Evolutionary conservation across 2,888 invertebrate species (phyloP), one percentile per base, ranked within the genome.

Genomic region (Eudasyphora cyanicolor): DNA sequence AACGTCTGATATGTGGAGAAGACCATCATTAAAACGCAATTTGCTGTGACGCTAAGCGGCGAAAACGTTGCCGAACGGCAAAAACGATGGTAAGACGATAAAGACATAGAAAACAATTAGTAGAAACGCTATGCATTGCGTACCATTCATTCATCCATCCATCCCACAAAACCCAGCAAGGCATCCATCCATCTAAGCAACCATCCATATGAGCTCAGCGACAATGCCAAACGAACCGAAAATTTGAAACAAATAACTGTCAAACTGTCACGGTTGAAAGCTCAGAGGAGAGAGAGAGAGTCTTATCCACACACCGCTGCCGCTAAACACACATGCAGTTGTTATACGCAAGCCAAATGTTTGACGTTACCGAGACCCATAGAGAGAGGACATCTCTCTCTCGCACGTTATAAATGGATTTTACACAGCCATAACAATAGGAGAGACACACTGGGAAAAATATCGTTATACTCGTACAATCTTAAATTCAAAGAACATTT

Each of bases 11-110:
- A 10, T 27, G 32, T n/a, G 35, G 54, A 71, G n/a, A n/a, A n/a
- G n/a, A n/a, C n/a, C n/a, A 67, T 78, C 81, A 84, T 84, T 84
- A 81, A 84, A 84, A 78, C 49, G 12, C 78, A 45, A 84, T 84
- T 84, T 84, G 60, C 51, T 81, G 81, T 81, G 84, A 78, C 78
- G 77, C 76, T 38, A 70, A 84, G 78, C 84, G 81, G 71, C 77
- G 27, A 64, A 35, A 64, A 19, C 45, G 24, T 21, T 12, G 21
- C 12, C 17, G 35, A 62, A 32, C 14, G 62, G 19, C 8, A 19
- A 35, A 2, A 38, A 17, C 42, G 27, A n/a, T n/a, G n/a, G n/a
- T n/a, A n/a, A 76, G 38, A 27, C 71, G 78, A 76, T 60, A 78
- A 67, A 80, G 60, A 57, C 64, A 76, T 71, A 54, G 17, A 76